A percentile compares a stretch with the other conserved stretches of the same genome.
Evolutionary conservation across 2,797 vertebrate species (phyloP).

Genomic region (Microctenopoma lineatum): DNA sequence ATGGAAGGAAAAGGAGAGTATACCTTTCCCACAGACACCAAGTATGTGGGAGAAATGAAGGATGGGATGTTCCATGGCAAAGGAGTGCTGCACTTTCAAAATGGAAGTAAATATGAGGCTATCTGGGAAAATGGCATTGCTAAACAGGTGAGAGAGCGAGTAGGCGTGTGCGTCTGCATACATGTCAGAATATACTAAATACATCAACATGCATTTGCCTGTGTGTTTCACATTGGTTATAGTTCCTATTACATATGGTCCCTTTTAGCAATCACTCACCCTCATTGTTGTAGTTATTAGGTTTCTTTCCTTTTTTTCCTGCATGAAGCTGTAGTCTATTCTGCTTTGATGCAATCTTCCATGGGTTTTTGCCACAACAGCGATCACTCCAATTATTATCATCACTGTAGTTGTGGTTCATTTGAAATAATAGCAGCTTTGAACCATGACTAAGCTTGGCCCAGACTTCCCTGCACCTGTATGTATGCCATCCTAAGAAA

Average conservation of each 20-base stretch:
- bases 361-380: conserved; percentile 58
- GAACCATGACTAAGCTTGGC: conserved; percentile 64
- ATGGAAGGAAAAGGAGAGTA: conserved; percentile 91
- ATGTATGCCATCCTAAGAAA: conserved; percentile 35
- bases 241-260: conserved; percentile 75
- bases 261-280: conserved; percentile 77
- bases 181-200: conserved; percentile 34
- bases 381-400: conserved; percentile 68
- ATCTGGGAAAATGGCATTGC: conserved; percentile 88
- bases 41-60: conserved; percentile 88
- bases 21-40: conserved; percentile 85
- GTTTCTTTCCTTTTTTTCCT: conserved; percentile 57
- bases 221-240: conserved; percentile 77
- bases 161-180: conserved; percentile 21
- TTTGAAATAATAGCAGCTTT: conserved; percentile 63
- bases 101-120: conserved; percentile 87
- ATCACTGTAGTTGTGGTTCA: conserved; percentile 61
- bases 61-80: conserved; percentile 95
- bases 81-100: conserved; percentile 88
- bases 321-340: conserved; percentile 39
- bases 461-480: conserved; percentile 56
- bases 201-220: conserved; percentile 37
- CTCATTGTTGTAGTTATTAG: conserved; percentile 72
- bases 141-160: conserved; percentile 81
- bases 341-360: conserved; percentile 58